phyloP scores from a whole-genome alignment of 2,113 vertebrate species.

The Gymnocephalus cernua region DNA sequence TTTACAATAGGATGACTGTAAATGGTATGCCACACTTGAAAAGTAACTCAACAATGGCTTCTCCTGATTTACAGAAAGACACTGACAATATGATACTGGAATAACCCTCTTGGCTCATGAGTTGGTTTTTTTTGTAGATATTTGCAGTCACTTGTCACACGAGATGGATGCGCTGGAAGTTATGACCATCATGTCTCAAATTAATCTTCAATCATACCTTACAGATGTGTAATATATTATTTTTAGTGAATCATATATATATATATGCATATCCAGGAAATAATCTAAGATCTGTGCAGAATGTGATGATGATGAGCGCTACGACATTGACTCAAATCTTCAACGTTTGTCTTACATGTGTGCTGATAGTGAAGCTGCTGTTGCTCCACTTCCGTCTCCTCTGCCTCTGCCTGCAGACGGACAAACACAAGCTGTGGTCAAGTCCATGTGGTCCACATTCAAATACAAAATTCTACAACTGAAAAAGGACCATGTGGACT shows the following conservation, averaged over 20 bases:
- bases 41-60: not conserved
- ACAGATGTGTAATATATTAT: not conserved
- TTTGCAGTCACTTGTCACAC: not conserved
- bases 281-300: not conserved
- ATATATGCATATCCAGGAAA: not conserved
- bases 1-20: not conserved
- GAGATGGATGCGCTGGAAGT: not conserved
- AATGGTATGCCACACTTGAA: not conserved
- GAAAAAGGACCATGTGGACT: not conserved
- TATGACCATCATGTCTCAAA: not conserved
- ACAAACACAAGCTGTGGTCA: not conserved
- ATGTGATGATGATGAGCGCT: not conserved
- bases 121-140: not conserved
- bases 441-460: not conserved
- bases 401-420: conserved; percentile 88
- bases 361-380: conserved; percentile 93
- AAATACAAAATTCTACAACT: not conserved
- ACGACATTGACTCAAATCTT: not conserved
- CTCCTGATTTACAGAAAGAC: conserved; percentile 6
- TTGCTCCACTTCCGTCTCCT: conserved; percentile 92
- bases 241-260: not conserved
- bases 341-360: conserved; percentile 86
- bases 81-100: conserved; percentile 2
- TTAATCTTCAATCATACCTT: not conserved
- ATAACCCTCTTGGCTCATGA: not conserved